Percentiles rank a stretch among this genome's conserved stretches.
Conservation (phyloP, 2,113 vertebrate genomes). For the Bos taurus region ARS-UCD2.0 NC_037328.1:150946501-150947000, state of each 20-base stretch:
- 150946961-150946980: not conserved
- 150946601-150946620: not conserved
- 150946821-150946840: not conserved
- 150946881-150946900: not conserved
- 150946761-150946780: not conserved
- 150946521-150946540: accelerated
- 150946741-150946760: not conserved
- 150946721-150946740: not conserved
- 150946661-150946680: not conserved
- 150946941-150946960: accelerated
- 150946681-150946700: not conserved
- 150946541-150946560: not conserved
- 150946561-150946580: not conserved
- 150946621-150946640: not conserved
- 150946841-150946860: not conserved
- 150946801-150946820: not conserved
- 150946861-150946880: not conserved
- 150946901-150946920: not conserved
- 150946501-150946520: not conserved
- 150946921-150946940: not conserved
- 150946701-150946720: not conserved
- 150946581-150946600: not conserved
- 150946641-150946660: not conserved
- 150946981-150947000: not conserved
- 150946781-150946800: not conserved